A percentile compares a stretch with the other conserved stretches of the same genome.
Conservation (phyloP, 2,888 invertebrate genomes). For the Microctonus brassicae region DNA sequence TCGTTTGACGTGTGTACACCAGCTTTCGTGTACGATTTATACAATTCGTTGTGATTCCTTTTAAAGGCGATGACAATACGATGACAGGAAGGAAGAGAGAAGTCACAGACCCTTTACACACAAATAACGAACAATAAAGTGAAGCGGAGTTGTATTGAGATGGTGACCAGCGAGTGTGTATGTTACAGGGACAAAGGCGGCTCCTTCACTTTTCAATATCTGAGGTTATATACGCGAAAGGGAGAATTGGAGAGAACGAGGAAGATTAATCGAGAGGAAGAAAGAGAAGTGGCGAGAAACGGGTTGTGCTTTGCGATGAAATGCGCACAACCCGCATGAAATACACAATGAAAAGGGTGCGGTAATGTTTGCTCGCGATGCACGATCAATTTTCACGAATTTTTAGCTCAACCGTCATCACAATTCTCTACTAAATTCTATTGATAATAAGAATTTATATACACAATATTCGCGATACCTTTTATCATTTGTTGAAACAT, state of each 20-base stretch:
- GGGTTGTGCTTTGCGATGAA: slow-evolving; percentile 47
- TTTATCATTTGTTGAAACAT: too few relatives aligned
- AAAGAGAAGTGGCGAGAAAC: neutral
- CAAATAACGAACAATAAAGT: neutral
- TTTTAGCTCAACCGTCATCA: slow-evolving; percentile 53
- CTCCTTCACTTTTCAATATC: slow-evolving; percentile 46
- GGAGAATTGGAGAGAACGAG: slow-evolving; percentile 16
- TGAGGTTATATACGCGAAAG: slow-evolving; percentile 49
- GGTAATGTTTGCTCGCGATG: slow-evolving; percentile 46
- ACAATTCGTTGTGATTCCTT: neutral
- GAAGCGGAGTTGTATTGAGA: neutral
- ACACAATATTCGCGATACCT: neutral
- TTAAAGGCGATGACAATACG: neutral
- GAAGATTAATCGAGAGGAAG: neutral
- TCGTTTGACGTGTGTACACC: too few relatives aligned
- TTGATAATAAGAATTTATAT: neutral
- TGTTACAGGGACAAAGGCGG: slow-evolving; percentile 42
- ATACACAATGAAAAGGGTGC: slow-evolving; percentile 28
- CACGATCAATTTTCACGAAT: slow-evolving; percentile 60
- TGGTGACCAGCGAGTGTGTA: slow-evolving; percentile 14
- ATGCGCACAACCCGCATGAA: slow-evolving; percentile 56
- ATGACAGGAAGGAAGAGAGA: neutral
- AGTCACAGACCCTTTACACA: neutral
- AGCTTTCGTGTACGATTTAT: too few relatives aligned
- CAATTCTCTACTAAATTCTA: slow-evolving; percentile 2